These are phyloP conservation scores for Cabera pusaria DNA, from an alignment of 2,888 invertebrate genomes.

Conservation along the genomic window DNA sequence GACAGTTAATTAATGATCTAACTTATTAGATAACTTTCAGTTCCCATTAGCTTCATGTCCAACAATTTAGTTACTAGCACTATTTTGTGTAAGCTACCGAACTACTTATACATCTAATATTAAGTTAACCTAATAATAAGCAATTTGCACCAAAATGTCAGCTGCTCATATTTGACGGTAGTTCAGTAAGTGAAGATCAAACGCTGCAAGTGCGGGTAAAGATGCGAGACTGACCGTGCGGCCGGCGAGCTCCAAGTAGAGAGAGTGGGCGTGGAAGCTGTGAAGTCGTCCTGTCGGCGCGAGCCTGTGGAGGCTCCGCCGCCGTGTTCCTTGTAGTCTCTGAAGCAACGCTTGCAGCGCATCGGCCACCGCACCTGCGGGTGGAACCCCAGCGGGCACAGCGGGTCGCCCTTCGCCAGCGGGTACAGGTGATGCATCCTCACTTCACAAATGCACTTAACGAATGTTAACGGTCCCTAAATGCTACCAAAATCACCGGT, in stretches of 20 bases:
- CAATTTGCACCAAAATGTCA: no score
- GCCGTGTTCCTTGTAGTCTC: slow-evolving; percentile 96
- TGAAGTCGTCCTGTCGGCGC: slow-evolving; percentile 85
- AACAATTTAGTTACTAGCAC: neutral
- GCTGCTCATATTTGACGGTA: no score
- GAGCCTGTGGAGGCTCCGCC: slow-evolving; percentile 85
- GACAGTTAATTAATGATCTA: slow-evolving; percentile 35
- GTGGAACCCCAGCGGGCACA: slow-evolving; percentile 96
- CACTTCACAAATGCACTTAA: slow-evolving; percentile 71
- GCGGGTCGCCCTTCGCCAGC: slow-evolving; percentile 92
- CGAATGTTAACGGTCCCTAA: slow-evolving; percentile 70
- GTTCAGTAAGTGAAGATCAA: no score
- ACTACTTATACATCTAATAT: no score
- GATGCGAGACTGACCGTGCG: slow-evolving; percentile 75
- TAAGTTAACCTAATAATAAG: no score
- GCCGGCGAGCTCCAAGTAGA: slow-evolving; percentile 85
- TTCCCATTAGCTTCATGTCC: slow-evolving; percentile 1
- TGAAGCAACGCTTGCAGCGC: slow-evolving; percentile 95
- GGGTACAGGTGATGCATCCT: slow-evolving; percentile 90
- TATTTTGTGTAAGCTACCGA: no score
- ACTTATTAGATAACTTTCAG: slow-evolving; percentile 10
- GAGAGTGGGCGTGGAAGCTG: slow-evolving; percentile 91
- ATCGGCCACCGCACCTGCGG: slow-evolving; percentile 97
- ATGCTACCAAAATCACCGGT: slow-evolving; percentile 56
- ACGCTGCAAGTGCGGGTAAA: neutral